Base-by-base conservation (phyloP, 2,797 vertebrate species). In the Anas capensis region DNA sequence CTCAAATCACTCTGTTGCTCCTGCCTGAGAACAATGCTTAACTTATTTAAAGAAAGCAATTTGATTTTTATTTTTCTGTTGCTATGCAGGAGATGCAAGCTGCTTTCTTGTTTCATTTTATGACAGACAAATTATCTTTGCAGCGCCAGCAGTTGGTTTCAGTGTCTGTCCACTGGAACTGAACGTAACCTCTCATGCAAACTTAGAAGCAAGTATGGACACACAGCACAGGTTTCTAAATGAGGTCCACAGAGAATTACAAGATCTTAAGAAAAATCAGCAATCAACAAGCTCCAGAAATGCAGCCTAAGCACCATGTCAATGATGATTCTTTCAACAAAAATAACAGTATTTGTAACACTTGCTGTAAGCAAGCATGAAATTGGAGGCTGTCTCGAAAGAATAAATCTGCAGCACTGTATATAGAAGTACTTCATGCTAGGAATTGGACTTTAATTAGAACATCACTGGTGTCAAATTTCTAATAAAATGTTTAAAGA, bases 401-500 rank as follows among this genome's bases (percentile, higher is more conserved):
- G 42, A 76, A 90, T 66, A 73, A 95, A 92, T 93, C 86, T 19
- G 7, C 23, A 4, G 11, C 75, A 26, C 54, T 94, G 76, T 71
- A 81, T 62, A 36, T 53, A 73, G 77, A 73, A 92, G 29, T 38
- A 87, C 88, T 90, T 96, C 60, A 95, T 91, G 77, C 86, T 93
- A 91, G 84, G 85, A 92, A 96, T 96, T 80, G 78, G 94, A 94
- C 95, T 97, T 97, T 97, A 97, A 97, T 97, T 98, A 95, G 90
- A 97, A 92, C 90, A 93, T 93, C 92, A 86, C 48, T 92, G 62
- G 64, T 96, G 92, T 96, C 96, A 97, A 93, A 96, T 96, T 96
- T 95, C 94, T 95, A 96, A 96, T 97, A 96, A 94, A 97, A 97
- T 94, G 83, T 95, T 97, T 96, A 87, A 94, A 97, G 95, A 95